Evolutionary conservation across 1,140 invertebrate genomes (phyloP).

Genomic region (Condylostylus longicornis): DNA sequence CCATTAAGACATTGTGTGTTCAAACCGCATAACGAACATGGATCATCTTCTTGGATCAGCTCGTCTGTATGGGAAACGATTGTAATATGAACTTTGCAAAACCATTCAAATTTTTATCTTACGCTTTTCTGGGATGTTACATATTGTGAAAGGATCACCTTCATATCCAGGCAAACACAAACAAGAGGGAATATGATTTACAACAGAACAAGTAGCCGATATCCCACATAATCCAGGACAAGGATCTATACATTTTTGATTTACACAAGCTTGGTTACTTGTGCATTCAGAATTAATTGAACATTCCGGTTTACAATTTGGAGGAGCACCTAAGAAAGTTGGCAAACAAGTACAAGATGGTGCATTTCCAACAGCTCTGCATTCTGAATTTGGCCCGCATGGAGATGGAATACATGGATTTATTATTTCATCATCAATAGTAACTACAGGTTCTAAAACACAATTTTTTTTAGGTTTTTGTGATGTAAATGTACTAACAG

Average conservation of each 20-base stretch:
- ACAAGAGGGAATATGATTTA: conserved; percentile 53
- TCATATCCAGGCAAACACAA: conserved; percentile 48
- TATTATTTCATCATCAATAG: conserved; percentile 19
- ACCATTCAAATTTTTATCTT: conserved; percentile 9
- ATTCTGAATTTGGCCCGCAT: conserved; percentile 54
- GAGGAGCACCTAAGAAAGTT: conserved; percentile 51
- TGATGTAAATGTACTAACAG: too few species aligned
- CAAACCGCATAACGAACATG: conserved; percentile 52
- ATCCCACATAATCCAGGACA: conserved; percentile 54
- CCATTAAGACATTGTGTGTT: conserved; percentile 46
- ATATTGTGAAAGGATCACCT: conserved; percentile 50
- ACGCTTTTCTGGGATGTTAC: conserved; percentile 35
- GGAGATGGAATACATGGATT: conserved; percentile 60
- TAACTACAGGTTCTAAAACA: too few species aligned
- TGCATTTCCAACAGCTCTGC: conserved; percentile 42
- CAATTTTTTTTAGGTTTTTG: too few species aligned
- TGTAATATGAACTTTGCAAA: too few species aligned
- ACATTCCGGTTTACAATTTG: conserved; percentile 59
- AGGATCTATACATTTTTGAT: conserved; percentile 53
- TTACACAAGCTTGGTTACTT: conserved; percentile 48
- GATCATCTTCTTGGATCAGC: conserved; percentile 33
- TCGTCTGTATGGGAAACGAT: too few species aligned
- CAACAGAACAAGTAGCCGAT: conserved; percentile 45
- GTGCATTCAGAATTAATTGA: conserved; percentile 54
- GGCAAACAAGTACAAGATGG: conserved; percentile 51